Evolutionary conservation across 2,113 vertebrate species (phyloP).

Genomic region (Choloepus hoffmanni): DNA sequence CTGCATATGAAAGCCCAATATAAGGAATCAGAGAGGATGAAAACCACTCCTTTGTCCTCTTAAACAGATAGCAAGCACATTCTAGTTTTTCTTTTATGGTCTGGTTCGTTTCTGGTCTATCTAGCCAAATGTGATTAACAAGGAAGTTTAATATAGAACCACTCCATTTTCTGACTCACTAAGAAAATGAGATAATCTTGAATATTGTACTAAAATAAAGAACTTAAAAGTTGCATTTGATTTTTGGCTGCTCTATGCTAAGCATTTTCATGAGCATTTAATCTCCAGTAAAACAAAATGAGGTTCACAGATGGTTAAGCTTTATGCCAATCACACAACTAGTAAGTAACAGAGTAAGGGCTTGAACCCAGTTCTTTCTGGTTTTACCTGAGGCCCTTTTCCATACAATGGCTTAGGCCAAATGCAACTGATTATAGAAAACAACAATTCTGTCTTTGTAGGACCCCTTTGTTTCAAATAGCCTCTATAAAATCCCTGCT

Average conservation of each 20-base stretch:
- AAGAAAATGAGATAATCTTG: conserved; percentile 79
- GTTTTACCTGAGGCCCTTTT: background rate
- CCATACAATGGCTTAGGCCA: background rate
- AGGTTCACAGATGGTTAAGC: conserved; percentile 58
- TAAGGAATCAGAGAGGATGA: background rate
- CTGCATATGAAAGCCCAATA: background rate
- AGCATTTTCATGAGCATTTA: conserved; percentile 63
- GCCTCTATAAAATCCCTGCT: background rate
- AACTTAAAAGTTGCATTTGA: conserved; percentile 64
- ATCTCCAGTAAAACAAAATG: conserved; percentile 53
- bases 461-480: background rate
- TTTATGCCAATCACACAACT: background rate
- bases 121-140: conserved; percentile 73
- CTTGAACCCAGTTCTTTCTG: background rate
- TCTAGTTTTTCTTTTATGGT: conserved; percentile 43
- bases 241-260: conserved; percentile 65
- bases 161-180: conserved; percentile 79
- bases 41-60: conserved; percentile 5
- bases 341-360: background rate
- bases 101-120: conserved; percentile 55
- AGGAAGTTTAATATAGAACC: conserved; percentile 69
- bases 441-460: background rate
- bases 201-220: conserved; percentile 72
- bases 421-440: background rate
- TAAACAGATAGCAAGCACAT: conserved; percentile 41